These are phyloP conservation scores for Xestia sexstrigata DNA, from an alignment of 2,888 invertebrate genomes.

Conservation along the genomic window DNA sequence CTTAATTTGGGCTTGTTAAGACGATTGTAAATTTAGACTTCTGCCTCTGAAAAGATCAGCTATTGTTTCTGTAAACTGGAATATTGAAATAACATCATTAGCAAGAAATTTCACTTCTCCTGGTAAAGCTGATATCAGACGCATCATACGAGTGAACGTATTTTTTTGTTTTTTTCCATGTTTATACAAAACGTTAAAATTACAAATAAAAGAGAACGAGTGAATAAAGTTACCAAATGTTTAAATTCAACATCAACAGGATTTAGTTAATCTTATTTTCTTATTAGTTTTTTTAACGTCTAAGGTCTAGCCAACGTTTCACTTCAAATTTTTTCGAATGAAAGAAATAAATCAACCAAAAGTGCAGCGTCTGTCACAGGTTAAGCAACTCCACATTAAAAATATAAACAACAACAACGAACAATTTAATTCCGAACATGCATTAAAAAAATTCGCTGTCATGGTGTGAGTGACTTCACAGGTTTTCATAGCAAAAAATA, in stretches of 20 bases:
- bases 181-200: not conserved
- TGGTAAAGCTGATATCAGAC: not conserved
- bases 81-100: not conserved
- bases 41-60: not conserved
- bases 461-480: slow-evolving; percentile 32
- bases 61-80: not conserved
- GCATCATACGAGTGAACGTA: not conserved
- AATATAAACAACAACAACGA: not conserved
- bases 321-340: not conserved
- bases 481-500: slow-evolving; percentile 37
- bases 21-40: not conserved
- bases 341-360: not conserved
- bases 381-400: not conserved
- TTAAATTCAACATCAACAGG: not conserved
- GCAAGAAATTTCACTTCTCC: not conserved
- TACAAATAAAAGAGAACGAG: not conserved
- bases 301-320: not conserved
- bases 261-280: not conserved
- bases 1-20: slow-evolving; percentile 12
- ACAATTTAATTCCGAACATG: not conserved
- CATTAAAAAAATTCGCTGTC: slow-evolving; percentile 27
- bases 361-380: not conserved
- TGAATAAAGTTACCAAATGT: not conserved
- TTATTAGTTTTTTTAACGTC: not conserved
- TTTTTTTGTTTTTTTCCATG: not conserved